Base-by-base conservation (phyloP, 2,888 invertebrate genomes). In the Brachynemurus nebulosus region DNA sequence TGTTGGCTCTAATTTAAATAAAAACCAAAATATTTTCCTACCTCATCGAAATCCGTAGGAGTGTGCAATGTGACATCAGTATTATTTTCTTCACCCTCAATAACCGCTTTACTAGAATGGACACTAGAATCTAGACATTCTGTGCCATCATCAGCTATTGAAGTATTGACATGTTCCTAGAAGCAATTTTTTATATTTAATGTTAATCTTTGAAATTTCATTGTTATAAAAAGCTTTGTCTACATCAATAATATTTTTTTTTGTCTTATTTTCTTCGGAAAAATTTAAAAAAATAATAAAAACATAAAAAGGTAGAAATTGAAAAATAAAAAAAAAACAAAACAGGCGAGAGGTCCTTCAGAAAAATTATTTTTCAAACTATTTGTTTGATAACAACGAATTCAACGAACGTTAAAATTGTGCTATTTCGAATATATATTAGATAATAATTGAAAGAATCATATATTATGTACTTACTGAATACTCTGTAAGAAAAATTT, bases 381-480 rank as follows among this genome's bases (percentile, higher is more conserved):
- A n/a, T n/a, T n/a, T n/a, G n/a, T n/a, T n/a, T n/a, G n/a, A n/a
- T n/a, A n/a, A n/a, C n/a, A n/a, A n/a, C n/a, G n/a, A n/a, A n/a
- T n/a, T n/a, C n/a, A n/a, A n/a, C n/a, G n/a, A n/a, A n/a, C n/a
- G n/a, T n/a, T n/a, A n/a, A n/a, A n/a, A n/a, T n/a, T n/a, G n/a
- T n/a, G n/a, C n/a, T n/a, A n/a, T n/a, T n/a, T n/a, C n/a, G n/a
- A n/a, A n/a, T n/a, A n/a, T n/a, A n/a, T n/a, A n/a, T n/a, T n/a
- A n/a, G n/a, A n/a, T n/a, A n/a, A n/a, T n/a, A n/a, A n/a, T n/a
- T n/a, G n/a, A n/a, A n/a, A n/a, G n/a, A n/a, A n/a, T n/a, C n/a
- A n/a, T n/a, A n/a, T n/a, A n/a, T n/a, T n/a, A n/a, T n/a, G 35
- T 47, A 47, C 45, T 47, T 47, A 45, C 47, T 45, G 46, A 35